phyloP scores from a whole-genome alignment of 2,888 invertebrate species.

The Rhagonycha lutea region DNA sequence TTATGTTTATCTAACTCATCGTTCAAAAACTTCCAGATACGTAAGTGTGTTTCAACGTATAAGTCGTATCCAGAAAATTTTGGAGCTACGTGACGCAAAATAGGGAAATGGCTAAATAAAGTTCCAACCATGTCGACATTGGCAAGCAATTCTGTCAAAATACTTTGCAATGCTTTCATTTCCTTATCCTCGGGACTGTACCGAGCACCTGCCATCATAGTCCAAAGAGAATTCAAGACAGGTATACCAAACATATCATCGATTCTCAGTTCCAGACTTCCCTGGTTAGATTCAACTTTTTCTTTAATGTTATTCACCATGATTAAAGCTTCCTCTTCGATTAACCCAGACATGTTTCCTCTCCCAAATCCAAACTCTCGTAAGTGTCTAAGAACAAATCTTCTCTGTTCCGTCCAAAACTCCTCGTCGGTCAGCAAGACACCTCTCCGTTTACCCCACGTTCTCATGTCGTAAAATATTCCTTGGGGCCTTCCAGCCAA shows the following conservation, averaged over 20 bases:
- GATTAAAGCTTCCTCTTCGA: constrained; percentile 70
- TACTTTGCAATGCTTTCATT: constrained; percentile 67
- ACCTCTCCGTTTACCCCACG: constrained; percentile 75
- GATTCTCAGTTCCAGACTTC: constrained; percentile 62
- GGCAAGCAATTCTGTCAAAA: constrained; percentile 72
- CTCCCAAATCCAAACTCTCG: constrained; percentile 84
- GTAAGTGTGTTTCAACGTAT: constrained; percentile 71
- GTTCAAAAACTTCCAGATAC: constrained; percentile 73
- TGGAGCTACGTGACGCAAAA: constrained; percentile 71
- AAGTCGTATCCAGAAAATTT: constrained; percentile 75
- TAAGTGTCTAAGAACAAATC: constrained; percentile 76
- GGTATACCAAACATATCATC: constrained; percentile 76
- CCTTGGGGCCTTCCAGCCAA: constrained; percentile 80
- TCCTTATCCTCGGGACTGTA: constrained; percentile 73
- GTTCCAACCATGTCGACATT: constrained; percentile 83
- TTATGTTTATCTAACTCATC: constrained; percentile 75
- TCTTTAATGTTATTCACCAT: constrained; percentile 62
- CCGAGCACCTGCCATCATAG: constrained; percentile 79
- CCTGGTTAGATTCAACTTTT: constrained; percentile 52
- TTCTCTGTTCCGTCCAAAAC: constrained; percentile 68
- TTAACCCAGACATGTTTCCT: constrained; percentile 73
- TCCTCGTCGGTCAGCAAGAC: constrained; percentile 71
- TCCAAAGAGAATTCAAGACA: constrained; percentile 80
- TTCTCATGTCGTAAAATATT: constrained; percentile 75
- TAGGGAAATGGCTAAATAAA: constrained; percentile 78